These are phyloP conservation scores for Cepphus grylle DNA, from an alignment of 2,113 vertebrate genomes.

Conservation along the genomic window DNA sequence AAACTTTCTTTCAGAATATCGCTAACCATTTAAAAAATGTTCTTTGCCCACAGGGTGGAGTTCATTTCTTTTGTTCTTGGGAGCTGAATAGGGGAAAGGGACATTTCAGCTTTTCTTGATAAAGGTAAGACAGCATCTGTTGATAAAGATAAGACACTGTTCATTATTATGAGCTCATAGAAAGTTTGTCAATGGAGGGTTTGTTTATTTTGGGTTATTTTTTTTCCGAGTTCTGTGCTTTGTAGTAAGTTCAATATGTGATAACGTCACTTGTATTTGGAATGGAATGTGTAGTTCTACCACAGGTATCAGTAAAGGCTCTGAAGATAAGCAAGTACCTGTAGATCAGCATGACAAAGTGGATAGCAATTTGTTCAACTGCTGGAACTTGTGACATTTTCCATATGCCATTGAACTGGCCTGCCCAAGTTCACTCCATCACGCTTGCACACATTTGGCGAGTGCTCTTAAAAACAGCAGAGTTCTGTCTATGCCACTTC, in stretches of 20 bases:
- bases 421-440: background rate
- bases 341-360: conserved; percentile 62
- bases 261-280: conserved; percentile 39
- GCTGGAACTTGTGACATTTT: conserved; percentile 30
- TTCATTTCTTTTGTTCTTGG: conserved; percentile 49
- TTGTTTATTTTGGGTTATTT: conserved; percentile 27
- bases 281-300: conserved; percentile 49
- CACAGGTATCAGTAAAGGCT: conserved; percentile 47
- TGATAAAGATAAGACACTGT: conserved; percentile 55
- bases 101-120: conserved; percentile 43
- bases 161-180: conserved; percentile 24
- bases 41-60: conserved; percentile 57
- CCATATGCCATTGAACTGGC: background rate
- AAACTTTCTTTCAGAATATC: background rate
- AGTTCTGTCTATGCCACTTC: background rate
- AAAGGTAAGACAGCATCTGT: conserved; percentile 63
- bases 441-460: background rate
- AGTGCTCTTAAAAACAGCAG: background rate
- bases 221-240: conserved; percentile 26
- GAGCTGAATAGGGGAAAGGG: conserved; percentile 49
- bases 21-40: background rate
- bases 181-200: conserved; percentile 41
- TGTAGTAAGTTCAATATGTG: conserved; percentile 27
- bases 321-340: conserved; percentile 61
- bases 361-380: conserved; percentile 25